Base-by-base conservation (phyloP, 2,113 vertebrate species). In the Mobula birostris region DNA sequence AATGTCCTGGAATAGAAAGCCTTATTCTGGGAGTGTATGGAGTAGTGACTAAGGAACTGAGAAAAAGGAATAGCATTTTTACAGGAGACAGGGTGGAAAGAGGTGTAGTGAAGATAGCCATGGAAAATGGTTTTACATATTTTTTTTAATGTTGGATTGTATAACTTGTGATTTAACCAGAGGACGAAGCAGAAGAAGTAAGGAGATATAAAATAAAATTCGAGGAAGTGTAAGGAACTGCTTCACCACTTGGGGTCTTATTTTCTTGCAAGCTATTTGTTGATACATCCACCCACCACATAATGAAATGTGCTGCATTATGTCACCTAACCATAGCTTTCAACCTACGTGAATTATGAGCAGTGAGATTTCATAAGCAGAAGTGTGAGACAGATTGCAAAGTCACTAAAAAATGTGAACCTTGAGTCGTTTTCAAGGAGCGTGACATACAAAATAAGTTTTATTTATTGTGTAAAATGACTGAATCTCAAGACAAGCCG, bases 311-410 rank as follows among this genome's bases (percentile, higher is more conserved):
- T 36, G 7, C 70, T 93, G 12, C 90, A 14, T 93, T 48, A 93
- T 93, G 36, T 48, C 40, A 72, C 91, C 36, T 56, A 40, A 93
- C 74, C 70, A 76, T 40, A 56, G 70, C 91, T 74, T 40, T 29
- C 91, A 93, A 93, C 68, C 68, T 24, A 48, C 21, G 21, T 93
- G 66, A 40, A 74, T 74, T 93, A 93, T 93, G 91, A 93, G 91
- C 68, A 74, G 91, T 48, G 36, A 93, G 91, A 76, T 93, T 93
- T 93, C 70, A 76, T 74, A 36, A 93, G 36, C 91, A 74, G 8
- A 92, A 92, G 70, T 76, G 91, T 74, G 70, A 93, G 91, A 76
- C 91, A 93, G 91, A 93, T 93, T 93, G 68, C 91, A 76, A 93
- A 93, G 68, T 56, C 70, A 93, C 68, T 93, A 21, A 56, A 93